Conservation (phyloP, 2,113 vertebrate species). For the Harpagus bidentatus region DNA sequence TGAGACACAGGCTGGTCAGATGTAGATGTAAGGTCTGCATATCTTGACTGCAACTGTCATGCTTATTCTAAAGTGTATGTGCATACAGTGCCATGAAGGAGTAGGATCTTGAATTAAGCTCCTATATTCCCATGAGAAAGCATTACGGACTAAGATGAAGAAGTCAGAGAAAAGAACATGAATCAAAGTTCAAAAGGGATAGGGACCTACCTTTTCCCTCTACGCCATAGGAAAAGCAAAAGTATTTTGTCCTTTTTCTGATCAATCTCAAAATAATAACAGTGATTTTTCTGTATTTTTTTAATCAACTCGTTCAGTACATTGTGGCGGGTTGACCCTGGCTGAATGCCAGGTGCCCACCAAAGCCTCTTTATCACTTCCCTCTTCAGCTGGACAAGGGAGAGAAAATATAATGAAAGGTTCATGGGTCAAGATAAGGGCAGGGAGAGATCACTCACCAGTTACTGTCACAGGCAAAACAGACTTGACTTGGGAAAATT, state of each 20-base stretch:
- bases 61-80: not conserved
- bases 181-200: not conserved
- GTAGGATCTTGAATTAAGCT: not conserved
- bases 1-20: not conserved
- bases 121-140: not conserved
- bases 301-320: not conserved
- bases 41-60: not conserved
- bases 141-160: not conserved
- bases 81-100: not conserved
- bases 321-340: not conserved
- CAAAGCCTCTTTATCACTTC: not conserved
- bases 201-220: fast-evolving
- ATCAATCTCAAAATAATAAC: not conserved
- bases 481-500: not conserved
- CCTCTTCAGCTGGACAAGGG: not conserved
- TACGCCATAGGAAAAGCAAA: not conserved
- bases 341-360: not conserved
- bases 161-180: not conserved
- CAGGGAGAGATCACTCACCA: not conserved
- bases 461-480: not conserved
- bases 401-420: too few species aligned
- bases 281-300: not conserved
- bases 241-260: not conserved
- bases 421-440: not conserved
- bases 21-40: not conserved